Base-by-base conservation (phyloP, 2,888 invertebrate genomes). In the Sphaeridia pumilis region DNA sequence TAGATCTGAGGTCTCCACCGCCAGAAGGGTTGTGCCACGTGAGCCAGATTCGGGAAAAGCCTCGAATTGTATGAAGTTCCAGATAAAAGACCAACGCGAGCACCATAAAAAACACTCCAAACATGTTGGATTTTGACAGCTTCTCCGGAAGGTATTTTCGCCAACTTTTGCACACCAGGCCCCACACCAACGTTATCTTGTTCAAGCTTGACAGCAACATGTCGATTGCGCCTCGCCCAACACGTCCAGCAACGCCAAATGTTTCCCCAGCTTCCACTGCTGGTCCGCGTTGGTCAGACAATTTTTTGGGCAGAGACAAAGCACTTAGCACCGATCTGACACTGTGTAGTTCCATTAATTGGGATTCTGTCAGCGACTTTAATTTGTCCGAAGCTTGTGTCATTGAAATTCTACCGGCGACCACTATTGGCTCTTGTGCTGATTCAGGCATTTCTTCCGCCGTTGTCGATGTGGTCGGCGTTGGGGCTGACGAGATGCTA, bases 1-100 rank as follows among this genome's bases (percentile, higher is more conserved):
- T 61, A 36, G 61, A 61, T 12, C 57, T 27, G 27, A 67, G 56
- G 36, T 66, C 67, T 26, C 64, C 65, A n/a, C n/a, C n/a, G n/a
- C n/a, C n/a, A n/a, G n/a, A n/a, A n/a, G n/a, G n/a, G 34, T 66
- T 66, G 54, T 67, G 66, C 67, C 67, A 68, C 47, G 63, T 64
- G 3, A 67, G 64, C 67, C 66, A 67, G 45, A 66, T 55, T 44
- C 66, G 54, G 28, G 66, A 60, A 45, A 68, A 68, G 3, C 68
- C 68, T 12, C 58, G 57, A 31, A 64, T 63, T 1, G 68, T 68
- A 56, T 67, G 66, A 2, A 68, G 64, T 46, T 66, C 67, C 45
- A 67, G 61, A 49, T 65, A 65, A 52, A 66, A 65, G 24, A 65
- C 57, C 48, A 63, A 55, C 5, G 66, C 66, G 20, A 67, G 41